These are phyloP conservation scores for Coecobrya sp. DNA, from an alignment of 2,888 invertebrate genomes.

Conservation along the genomic window DNA sequence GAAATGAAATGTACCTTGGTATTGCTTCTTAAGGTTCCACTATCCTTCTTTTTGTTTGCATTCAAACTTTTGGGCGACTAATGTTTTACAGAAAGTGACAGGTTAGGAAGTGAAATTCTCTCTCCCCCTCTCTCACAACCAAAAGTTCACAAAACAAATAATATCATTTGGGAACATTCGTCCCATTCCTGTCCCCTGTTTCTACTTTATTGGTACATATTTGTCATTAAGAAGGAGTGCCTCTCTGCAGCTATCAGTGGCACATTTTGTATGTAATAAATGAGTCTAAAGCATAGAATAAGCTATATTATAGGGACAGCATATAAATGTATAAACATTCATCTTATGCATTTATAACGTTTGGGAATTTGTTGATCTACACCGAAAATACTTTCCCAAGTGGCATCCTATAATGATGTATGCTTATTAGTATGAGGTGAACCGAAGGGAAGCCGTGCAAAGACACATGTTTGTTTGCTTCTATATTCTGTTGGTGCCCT, in stretches of 20 bases:
- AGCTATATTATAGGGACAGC: too few species aligned
- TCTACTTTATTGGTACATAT: not conserved
- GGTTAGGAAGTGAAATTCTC: not conserved
- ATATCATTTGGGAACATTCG: not conserved
- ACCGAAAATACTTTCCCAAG: not conserved
- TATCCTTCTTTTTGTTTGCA: too few species aligned
- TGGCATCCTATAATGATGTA: not conserved
- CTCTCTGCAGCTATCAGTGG: not conserved
- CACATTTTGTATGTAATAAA: not conserved
- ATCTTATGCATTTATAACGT: not conserved
- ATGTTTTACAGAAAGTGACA: not conserved
- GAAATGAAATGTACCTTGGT: too few species aligned
- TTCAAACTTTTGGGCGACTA: not conserved
- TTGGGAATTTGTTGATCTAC: not conserved
- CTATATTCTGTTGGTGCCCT: not conserved
- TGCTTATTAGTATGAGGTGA: not conserved
- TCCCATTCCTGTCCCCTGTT: not conserved
- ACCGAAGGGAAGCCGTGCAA: not conserved
- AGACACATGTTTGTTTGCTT: not conserved
- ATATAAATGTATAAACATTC: not conserved
- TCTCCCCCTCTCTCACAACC: too few species aligned
- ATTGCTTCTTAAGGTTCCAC: too few species aligned
- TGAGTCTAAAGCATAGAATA: not conserved
- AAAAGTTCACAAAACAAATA: not conserved
- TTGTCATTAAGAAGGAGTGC: not conserved